Base-by-base conservation (phyloP, 1,140 invertebrate genomes). In the Drosophila bifasciata region DNA sequence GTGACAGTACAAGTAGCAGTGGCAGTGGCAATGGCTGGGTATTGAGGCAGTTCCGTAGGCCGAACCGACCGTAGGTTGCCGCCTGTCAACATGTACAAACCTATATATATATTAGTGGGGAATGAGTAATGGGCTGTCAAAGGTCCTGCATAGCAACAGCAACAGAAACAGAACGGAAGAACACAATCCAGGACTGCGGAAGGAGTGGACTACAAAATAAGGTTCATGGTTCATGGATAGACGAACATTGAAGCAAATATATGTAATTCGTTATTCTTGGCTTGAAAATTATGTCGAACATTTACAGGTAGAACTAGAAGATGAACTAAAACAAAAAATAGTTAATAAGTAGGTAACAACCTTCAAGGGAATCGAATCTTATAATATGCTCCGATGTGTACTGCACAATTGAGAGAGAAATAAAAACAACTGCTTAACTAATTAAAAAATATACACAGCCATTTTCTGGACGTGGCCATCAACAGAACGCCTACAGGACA, bases 61-160 rank as follows among this genome's bases (percentile, higher is more conserved):
- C 49, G 39, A 59, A 69, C 36, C n/a, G 50, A 64, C 63, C 13
- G 13, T 17, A 7, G 48, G 36, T 45, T 23, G 62, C 51, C n/a
- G n/a, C n/a, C 78, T 86, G 81, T 86, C 81, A 81, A 59, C 77
- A 72, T 57, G 4, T 11, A 11, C 28, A 0, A 3, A 11, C 9
- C 1, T 25, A 6, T 25, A 7, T 7, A 68, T 63, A 67, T 60
- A 64, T 81, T 77, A 74, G 25, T 44, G 44, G 68, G 68, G 62
- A 64, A 64, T 64, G 72, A 76, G 59, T 80, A 79, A 80, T 76
- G 66, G 40, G 19, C 51, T 57, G 44, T 40, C 60, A 40, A 21
- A 36, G 32, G 32, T 36, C 11, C 3, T 36, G 8, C 32, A 4
- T 3, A 32, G 9, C 8, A 32, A 9, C 28, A 17, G 21, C 1